Percentiles rank a stretch among this genome's conserved stretches.
phyloP scores from a whole-genome alignment of 2,797 vertebrate species.

The Enteromius radiatus region DNA sequence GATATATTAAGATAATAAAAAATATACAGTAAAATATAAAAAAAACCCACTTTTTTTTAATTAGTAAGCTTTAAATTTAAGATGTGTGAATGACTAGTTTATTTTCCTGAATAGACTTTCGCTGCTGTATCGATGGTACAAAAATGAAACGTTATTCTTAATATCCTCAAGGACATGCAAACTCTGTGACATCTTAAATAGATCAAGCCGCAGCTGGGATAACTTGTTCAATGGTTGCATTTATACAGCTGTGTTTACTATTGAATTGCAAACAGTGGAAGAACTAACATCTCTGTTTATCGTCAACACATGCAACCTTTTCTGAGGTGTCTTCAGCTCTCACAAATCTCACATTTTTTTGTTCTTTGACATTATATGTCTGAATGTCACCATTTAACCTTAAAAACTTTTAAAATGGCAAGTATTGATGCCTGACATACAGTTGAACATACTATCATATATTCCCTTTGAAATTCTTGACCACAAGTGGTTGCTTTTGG shows the following conservation, averaged over 20 bases:
- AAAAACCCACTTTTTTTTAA: neutral
- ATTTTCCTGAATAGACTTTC: neutral
- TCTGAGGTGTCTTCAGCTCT: neutral
- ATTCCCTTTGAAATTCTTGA: slow-evolving; percentile 9
- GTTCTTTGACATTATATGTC: neutral
- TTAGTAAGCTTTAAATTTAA: neutral
- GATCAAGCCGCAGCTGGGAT: neutral
- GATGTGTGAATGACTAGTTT: neutral
- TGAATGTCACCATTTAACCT: slow-evolving; percentile 32
- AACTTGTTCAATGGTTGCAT: slow-evolving; percentile 9
- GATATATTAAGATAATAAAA: neutral
- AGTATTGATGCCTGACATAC: slow-evolving; percentile 5
- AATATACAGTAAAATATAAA: neutral
- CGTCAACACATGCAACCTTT: neutral
- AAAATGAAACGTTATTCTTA: neutral
- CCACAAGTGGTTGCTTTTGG: neutral
- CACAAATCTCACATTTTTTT: neutral
- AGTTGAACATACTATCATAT: neutral
- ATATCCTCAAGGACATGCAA: neutral
- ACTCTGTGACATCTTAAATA: neutral
- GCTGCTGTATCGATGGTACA: neutral
- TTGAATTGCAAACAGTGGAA: slow-evolving; percentile 2
- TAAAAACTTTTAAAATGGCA: slow-evolving; percentile 2
- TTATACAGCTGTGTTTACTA: neutral
- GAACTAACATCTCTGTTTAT: neutral